A percentile compares a stretch with the other conserved stretches of the same genome.
phyloP scores from a whole-genome alignment of 1,140 invertebrate species.

The Teleopsis dalmanni region DNA sequence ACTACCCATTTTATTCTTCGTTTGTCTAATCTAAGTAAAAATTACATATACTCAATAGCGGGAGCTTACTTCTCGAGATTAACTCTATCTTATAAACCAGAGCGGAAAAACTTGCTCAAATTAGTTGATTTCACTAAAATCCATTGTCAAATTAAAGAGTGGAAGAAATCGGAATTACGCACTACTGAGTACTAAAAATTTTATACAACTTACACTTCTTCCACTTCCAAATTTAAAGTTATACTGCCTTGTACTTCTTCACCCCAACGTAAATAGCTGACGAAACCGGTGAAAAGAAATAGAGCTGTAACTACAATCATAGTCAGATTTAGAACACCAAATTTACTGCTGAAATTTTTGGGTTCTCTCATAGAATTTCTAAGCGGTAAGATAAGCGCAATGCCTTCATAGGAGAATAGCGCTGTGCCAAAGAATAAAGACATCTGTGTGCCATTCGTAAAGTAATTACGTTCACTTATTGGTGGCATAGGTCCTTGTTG shows the following conservation, averaged over 20 bases:
- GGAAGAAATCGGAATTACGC: too few relatives aligned
- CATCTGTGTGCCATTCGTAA: constrained; percentile 52
- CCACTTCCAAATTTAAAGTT: constrained; percentile 53
- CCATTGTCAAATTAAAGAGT: too few relatives aligned
- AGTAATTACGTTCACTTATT: constrained; percentile 45
- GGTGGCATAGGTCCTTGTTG: constrained; percentile 57
- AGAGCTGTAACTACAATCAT: constrained; percentile 59
- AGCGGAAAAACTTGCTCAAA: too few relatives aligned
- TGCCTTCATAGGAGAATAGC: constrained; percentile 72
- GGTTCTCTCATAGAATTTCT: constrained; percentile 82
- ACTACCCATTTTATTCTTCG: too few relatives aligned
- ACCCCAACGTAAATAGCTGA: constrained; percentile 67
- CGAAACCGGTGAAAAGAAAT: constrained; percentile 65
- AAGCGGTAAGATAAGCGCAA: constrained; percentile 73
- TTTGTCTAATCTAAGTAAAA: too few relatives aligned
- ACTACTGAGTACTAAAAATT: background rate
- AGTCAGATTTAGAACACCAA: constrained; percentile 81
- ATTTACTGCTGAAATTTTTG: constrained; percentile 60
- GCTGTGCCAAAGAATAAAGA: constrained; percentile 69
- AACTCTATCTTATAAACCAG: too few relatives aligned
- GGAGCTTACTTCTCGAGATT: too few relatives aligned
- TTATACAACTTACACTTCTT: constrained; percentile 34
- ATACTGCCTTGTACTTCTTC: constrained; percentile 53
- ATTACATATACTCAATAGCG: too few relatives aligned
- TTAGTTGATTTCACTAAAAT: too few relatives aligned